Evolutionary conservation across 2,797 vertebrate species (phyloP).

Genomic region (Acanthurus tractus): DNA sequence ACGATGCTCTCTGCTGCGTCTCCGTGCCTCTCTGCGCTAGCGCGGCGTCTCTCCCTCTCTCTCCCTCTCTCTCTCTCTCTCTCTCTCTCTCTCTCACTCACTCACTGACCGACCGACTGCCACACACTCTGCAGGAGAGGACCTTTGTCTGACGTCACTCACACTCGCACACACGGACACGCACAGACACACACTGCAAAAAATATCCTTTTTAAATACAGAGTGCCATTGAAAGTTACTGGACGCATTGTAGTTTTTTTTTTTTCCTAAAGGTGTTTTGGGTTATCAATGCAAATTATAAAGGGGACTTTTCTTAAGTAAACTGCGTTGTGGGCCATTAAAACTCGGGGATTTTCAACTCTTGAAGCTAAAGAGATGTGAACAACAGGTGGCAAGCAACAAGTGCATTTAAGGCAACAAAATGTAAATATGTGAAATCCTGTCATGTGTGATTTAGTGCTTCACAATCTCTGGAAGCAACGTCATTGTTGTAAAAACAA

Average conservation of each 20-base stretch:
- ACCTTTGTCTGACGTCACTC: conserved; percentile 79
- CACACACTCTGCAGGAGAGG: conserved; percentile 62
- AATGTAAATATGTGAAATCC: too few relatives aligned
- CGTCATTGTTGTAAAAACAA: too few relatives aligned
- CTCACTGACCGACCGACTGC: conserved; percentile 30
- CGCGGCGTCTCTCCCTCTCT: conserved; percentile 35
- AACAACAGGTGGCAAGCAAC: conserved; percentile 3
- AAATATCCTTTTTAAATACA: not conserved
- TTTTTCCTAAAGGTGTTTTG: not conserved
- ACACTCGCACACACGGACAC: conserved; percentile 28
- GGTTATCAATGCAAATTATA: not conserved
- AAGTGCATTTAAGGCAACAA: conserved; percentile 25
- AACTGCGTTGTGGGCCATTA: not conserved
- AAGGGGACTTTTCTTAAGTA: not conserved
- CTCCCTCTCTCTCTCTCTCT: conserved; percentile 1
- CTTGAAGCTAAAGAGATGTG: conserved; percentile 3
- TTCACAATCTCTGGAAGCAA: too few relatives aligned
- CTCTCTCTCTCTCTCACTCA: conserved; percentile 19
- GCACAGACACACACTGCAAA: conserved; percentile 8
- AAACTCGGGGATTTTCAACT: not conserved
- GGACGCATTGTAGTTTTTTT: not conserved
- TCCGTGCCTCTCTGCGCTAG: conserved; percentile 73
- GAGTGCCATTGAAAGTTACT: not conserved
- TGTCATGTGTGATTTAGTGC: too few relatives aligned
- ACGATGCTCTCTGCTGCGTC: conserved; percentile 57